Base-by-base conservation (phyloP, 2,888 invertebrate genomes). In the Caenorhabditis parvicauda region DNA sequence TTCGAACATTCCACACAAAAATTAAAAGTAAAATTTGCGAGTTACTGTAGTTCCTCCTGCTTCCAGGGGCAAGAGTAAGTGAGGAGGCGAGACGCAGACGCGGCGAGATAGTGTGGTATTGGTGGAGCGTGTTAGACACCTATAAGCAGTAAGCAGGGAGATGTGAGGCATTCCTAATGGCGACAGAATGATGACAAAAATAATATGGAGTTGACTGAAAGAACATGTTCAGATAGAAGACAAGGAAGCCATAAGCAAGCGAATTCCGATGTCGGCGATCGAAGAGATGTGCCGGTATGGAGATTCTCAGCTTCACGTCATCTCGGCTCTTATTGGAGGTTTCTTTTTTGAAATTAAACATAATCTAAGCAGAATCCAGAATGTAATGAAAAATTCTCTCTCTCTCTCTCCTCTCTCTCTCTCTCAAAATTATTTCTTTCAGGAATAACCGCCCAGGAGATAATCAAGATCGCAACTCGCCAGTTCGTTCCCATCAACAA, bases 401-500 rank as follows among this genome's bases (percentile, higher is more conserved):
- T 41, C 41, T 14, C 9, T 12, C 14, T n/a, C 12, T 41, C 29
- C 17, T 2, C 7, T 21, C 17, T 45, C 9, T n/a, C 41, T 19
- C 41, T 17, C 9, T 41, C 41, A 41, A 12, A 17, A 17, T 41
- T 41, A 41, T 17, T 12, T 44, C 21, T 54, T 57, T 19, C 19
- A 57, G 96, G 95, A 3, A 68, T 74, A 17, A 89, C 92, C 81
- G 90, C 90, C 25, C 94, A 95, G 6, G 96, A 98, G 81, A 96
- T 72, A 12, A 92, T 95, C 67, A 98, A 98, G 85, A 85, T 98
- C 55, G 87, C 95, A 53, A 96, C 96, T 2, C 88, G 88, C 79
- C 98, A 98, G 84, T 98, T 93, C 83, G 90, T 92, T 79, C 96
- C 96, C 35, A 87, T 98, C 54, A 89, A 94, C 83, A 95, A 96